Evolutionary conservation across 2,113 vertebrate species (phyloP).

Genomic region (Panthera tigris): DNA sequence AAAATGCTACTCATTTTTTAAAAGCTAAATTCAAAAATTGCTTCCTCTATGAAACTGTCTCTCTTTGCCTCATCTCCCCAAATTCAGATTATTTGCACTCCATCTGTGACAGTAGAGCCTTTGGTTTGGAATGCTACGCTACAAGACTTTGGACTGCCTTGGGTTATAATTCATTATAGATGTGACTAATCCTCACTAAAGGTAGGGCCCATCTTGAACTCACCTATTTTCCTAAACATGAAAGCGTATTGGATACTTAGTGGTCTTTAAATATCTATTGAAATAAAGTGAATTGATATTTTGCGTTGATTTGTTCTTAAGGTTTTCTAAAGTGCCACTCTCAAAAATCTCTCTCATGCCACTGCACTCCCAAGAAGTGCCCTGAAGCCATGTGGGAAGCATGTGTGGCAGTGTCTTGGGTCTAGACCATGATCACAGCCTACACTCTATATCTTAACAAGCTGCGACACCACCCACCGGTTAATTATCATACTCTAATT

Average conservation of each 20-base stretch:
- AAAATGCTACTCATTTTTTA: background rate
- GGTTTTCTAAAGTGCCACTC: constrained; percentile 50
- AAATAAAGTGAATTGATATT: constrained; percentile 53
- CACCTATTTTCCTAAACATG: background rate
- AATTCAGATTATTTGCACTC: background rate
- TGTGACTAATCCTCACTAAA: background rate
- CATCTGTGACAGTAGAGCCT: background rate
- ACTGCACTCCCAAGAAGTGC: background rate
- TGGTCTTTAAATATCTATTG: constrained; percentile 23
- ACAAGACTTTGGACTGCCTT: background rate
- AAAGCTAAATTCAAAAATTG: constrained; percentile 27
- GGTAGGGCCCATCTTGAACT: background rate
- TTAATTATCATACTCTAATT: constrained; percentile 55
- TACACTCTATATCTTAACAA: constrained; percentile 59
- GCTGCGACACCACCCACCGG: constrained; percentile 62
- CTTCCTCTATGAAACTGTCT: background rate
- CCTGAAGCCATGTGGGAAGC: background rate
- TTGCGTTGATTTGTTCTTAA: constrained; percentile 48
- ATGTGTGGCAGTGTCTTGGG: constrained; percentile 26
- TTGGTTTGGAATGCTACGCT: background rate
- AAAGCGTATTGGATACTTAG: background rate
- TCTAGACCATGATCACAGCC: background rate
- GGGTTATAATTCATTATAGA: background rate
- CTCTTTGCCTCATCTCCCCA: background rate
- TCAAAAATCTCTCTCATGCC: background rate